phyloP scores from a whole-genome alignment of 2,888 invertebrate species.

The Meta bourneti region DNA sequence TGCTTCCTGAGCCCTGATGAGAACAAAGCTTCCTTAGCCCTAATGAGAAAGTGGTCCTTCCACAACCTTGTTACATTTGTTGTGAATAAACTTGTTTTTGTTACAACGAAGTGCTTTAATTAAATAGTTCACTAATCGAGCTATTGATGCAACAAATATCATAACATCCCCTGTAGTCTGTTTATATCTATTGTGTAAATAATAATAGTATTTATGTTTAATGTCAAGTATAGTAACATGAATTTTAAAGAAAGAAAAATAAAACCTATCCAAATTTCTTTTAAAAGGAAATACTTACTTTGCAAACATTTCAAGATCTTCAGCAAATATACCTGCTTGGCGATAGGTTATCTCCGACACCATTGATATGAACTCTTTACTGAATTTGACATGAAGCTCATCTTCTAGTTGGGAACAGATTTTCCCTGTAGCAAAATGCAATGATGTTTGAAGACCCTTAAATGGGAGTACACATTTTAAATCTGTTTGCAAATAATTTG shows the following conservation, averaged over 20 bases:
- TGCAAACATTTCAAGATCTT: conserved; percentile 50
- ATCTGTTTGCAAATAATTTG: no score
- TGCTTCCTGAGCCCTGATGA: no score
- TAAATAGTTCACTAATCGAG: no score
- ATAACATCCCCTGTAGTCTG: not conserved
- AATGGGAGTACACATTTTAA: not conserved
- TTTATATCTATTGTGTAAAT: not conserved
- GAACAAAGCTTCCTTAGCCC: no score
- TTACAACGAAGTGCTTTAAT: no score
- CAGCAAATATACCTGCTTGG: conserved; percentile 54
- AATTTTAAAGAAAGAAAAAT: not conserved
- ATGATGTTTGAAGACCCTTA: conserved; percentile 37
- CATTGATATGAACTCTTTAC: conserved; percentile 36
- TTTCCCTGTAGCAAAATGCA: conserved; percentile 57
- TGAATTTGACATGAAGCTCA: conserved; percentile 40
- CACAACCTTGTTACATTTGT: no score
- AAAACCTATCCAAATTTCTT: not conserved
- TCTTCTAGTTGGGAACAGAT: conserved; percentile 30
- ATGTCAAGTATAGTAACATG: not conserved
- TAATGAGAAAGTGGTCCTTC: no score
- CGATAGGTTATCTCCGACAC: conserved; percentile 43
- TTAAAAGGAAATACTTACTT: conserved; percentile 33
- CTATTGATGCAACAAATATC: no score
- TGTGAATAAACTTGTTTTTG: no score
- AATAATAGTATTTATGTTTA: not conserved